Percentiles rank a stretch among this genome's conserved stretches.
Evolutionary conservation across 2,888 invertebrate species (phyloP).

Genomic region (Alsophila aescularia): DNA sequence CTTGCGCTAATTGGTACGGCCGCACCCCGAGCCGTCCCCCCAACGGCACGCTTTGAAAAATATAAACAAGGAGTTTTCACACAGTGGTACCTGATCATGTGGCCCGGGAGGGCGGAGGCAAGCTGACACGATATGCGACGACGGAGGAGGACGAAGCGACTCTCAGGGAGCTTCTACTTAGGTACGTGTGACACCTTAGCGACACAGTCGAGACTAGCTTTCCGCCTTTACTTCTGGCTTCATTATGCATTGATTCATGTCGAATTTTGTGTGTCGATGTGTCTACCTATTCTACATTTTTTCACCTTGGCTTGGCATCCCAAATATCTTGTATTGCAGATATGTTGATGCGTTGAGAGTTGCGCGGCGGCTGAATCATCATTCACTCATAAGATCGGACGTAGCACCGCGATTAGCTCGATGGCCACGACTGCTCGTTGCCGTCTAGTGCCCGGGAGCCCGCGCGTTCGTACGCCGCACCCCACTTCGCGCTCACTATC

Average conservation of each 20-base stretch:
- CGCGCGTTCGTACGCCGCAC: constrained; percentile 4
- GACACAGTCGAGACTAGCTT: constrained; percentile 65
- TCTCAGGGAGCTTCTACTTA: constrained; percentile 97
- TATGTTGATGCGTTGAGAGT: constrained; percentile 60
- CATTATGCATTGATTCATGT: constrained; percentile 62
- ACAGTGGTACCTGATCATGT: constrained; percentile 83
- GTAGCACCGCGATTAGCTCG: constrained; percentile 67
- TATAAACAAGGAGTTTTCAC: constrained; percentile 78
- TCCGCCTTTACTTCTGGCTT: constrained; percentile 75
- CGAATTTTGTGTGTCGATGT: constrained; percentile 48
- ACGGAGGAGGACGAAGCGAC: constrained; percentile 96
- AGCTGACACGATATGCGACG: constrained; percentile 92
- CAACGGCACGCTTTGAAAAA: constrained; percentile 37
- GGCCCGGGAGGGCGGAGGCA: constrained; percentile 84
- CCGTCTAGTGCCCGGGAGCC: constrained; percentile 16
- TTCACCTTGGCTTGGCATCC: constrained; percentile 77
- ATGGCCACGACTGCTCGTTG: constrained; percentile 62
- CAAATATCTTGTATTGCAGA: constrained; percentile 80
- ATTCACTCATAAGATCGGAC: constrained; percentile 64
- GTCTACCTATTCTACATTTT: constrained; percentile 45
- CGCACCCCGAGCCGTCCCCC: constrained; percentile 4
- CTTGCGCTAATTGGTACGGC: constrained; percentile 8
- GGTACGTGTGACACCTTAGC: constrained; percentile 85
- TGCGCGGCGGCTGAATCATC: constrained; percentile 58
- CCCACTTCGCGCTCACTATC: background rate